Evolutionary conservation across 2,113 vertebrate species (phyloP).

Genomic region (Aptenodytes patagonicus): DNA sequence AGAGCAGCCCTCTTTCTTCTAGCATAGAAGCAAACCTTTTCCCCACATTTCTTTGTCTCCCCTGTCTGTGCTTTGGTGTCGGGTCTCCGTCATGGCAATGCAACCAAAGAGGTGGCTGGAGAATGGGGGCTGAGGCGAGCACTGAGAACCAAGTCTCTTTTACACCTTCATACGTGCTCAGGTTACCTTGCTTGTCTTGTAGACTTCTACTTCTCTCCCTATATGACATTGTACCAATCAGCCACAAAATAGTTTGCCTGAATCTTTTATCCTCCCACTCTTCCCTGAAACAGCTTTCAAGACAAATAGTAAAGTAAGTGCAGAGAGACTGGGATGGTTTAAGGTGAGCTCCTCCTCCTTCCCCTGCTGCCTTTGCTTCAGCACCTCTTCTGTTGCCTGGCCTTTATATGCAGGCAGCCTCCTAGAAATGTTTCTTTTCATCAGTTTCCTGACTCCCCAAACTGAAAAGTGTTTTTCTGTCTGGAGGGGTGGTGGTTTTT

Average conservation of each 20-base stretch:
- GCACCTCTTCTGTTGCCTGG: not conserved
- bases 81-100: not conserved
- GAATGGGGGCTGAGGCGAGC: not conserved
- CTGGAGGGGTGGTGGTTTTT: not conserved
- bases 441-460: not conserved
- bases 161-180: not conserved
- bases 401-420: rapidly evolving
- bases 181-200: not conserved
- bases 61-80: not conserved
- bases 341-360: not conserved
- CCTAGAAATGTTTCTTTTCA: not conserved
- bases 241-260: not conserved
- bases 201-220: not conserved
- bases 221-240: not conserved
- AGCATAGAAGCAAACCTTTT: not conserved
- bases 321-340: not conserved
- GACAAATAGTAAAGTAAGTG: not conserved
- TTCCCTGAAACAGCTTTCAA: not conserved
- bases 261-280: not conserved
- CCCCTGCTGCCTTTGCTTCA: not conserved
- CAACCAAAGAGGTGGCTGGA: not conserved
- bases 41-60: not conserved
- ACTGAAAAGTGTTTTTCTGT: not conserved
- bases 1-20: not conserved
- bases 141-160: not conserved